Evolutionary conservation across 2,797 vertebrate genomes (phyloP).

Genomic region (Schizothorax lantsangensis): DNA sequence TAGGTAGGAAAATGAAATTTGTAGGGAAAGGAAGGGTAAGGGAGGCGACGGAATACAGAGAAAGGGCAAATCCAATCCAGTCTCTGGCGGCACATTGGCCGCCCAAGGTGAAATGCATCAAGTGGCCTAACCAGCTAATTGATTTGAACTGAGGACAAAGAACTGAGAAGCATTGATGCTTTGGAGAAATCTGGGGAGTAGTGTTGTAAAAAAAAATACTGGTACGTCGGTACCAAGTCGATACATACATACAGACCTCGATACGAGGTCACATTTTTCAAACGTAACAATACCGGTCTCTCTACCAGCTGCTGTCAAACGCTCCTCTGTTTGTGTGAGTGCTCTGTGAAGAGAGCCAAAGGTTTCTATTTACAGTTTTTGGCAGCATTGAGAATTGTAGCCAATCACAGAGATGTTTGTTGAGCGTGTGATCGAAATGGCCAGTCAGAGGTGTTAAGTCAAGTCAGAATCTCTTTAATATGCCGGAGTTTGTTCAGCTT

Average conservation of each 20-base stretch:
- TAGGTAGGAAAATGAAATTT: background rate
- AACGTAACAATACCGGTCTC: background rate
- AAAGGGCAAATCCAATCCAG: slow-evolving; percentile 75
- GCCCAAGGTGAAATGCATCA: slow-evolving; percentile 77
- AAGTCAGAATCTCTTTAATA: background rate
- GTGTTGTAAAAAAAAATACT: background rate
- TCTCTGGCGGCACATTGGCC: slow-evolving; percentile 78
- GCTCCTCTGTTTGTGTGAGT: background rate
- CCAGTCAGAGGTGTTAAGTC: background rate
- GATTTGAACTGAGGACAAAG: slow-evolving; percentile 79
- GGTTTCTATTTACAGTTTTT: background rate
- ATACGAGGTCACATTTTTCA: background rate
- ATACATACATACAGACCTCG: background rate
- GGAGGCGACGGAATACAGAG: slow-evolving; percentile 62
- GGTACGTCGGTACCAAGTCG: background rate
- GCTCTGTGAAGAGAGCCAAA: background rate
- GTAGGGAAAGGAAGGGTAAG: slow-evolving; percentile 54
- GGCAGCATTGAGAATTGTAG: background rate
- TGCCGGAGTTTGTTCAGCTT: background rate
- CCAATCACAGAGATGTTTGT: background rate
- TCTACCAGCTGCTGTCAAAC: background rate
- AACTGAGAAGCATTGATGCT: slow-evolving; percentile 76
- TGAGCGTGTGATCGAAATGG: background rate
- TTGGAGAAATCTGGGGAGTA: background rate
- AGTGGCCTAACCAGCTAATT: slow-evolving; percentile 78